Conservation (phyloP, 1,140 invertebrate species). For the Camponotus floridanus region DNA sequence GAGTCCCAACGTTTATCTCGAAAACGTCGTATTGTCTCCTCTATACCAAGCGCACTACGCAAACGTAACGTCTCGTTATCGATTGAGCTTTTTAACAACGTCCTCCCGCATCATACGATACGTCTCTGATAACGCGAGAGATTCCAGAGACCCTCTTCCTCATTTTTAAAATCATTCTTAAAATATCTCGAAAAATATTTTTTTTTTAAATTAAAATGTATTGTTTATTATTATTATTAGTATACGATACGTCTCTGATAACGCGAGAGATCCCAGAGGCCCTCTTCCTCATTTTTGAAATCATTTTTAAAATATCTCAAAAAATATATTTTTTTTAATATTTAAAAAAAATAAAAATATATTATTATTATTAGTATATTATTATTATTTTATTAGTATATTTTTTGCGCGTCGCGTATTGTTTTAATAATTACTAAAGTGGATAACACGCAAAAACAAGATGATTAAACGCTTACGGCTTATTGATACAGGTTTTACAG, state of each 20-base stretch:
- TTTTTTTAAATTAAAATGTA: too few species aligned
- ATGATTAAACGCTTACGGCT: neutral
- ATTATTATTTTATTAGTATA: neutral
- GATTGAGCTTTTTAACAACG: neutral
- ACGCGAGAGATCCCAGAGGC: neutral
- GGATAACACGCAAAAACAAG: neutral
- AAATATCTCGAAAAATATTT: too few species aligned
- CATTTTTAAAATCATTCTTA: too few species aligned
- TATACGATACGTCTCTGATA: neutral
- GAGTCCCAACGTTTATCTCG: conserved; percentile 1
- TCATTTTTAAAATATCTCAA: too few species aligned
- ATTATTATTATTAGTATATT: too few species aligned
- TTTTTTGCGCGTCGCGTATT: too few species aligned
- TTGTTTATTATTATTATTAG: too few species aligned
- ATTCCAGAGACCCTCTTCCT: neutral
- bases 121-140: neutral
- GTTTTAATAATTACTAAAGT: neutral
- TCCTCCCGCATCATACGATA: neutral
- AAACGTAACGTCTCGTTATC: conserved; percentile 8
- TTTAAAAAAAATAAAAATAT: neutral
- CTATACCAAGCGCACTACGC: neutral
- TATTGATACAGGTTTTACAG: neutral
- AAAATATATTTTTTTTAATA: too few species aligned
- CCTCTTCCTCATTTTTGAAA: too few species aligned
- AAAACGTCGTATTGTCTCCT: conserved; percentile 7